Percentiles rank a stretch among this genome's conserved stretches.
phyloP scores from a whole-genome alignment of 1,140 invertebrate genomes.

The Drosophila funebris region DNA sequence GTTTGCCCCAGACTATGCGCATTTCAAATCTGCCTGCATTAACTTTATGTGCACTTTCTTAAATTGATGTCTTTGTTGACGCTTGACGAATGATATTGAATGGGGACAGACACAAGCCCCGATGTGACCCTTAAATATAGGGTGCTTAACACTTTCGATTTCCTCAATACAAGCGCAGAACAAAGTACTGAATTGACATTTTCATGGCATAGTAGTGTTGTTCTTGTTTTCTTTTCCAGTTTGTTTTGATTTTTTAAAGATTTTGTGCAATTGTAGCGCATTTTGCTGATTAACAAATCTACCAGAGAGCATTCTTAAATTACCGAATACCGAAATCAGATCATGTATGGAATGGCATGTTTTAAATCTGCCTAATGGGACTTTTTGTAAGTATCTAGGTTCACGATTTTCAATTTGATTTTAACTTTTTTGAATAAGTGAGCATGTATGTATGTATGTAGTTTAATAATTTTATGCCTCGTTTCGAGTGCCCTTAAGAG shows the following conservation, averaged over 20 bases:
- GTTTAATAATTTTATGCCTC: constrained; percentile 47
- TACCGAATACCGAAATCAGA: neutral
- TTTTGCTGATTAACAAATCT: constrained; percentile 41
- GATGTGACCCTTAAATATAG: constrained; percentile 56
- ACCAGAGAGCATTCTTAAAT: constrained; percentile 8
- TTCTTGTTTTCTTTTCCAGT: constrained; percentile 42
- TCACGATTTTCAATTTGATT: too few species aligned
- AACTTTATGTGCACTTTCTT: constrained; percentile 58
- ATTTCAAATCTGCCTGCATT: constrained; percentile 64
- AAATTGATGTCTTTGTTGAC: constrained; percentile 59
- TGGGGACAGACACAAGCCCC: constrained; percentile 21
- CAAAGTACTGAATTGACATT: constrained; percentile 60
- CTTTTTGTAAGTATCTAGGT: too few species aligned
- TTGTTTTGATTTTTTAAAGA: constrained; percentile 42
- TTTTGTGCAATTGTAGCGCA: constrained; percentile 49
- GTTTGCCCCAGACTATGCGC: constrained; percentile 35
- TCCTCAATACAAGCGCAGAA: constrained; percentile 65
- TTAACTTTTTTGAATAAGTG: neutral
- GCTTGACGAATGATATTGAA: neutral
- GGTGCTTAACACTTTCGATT: constrained; percentile 76
- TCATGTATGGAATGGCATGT: neutral
- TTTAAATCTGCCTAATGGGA: neutral
- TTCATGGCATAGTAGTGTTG: constrained; percentile 18
- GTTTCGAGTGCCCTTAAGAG: constrained; percentile 67
- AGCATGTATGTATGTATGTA: too few species aligned